Conservation (phyloP, 2,797 vertebrate species). For the Pangasius krempfi region DNA sequence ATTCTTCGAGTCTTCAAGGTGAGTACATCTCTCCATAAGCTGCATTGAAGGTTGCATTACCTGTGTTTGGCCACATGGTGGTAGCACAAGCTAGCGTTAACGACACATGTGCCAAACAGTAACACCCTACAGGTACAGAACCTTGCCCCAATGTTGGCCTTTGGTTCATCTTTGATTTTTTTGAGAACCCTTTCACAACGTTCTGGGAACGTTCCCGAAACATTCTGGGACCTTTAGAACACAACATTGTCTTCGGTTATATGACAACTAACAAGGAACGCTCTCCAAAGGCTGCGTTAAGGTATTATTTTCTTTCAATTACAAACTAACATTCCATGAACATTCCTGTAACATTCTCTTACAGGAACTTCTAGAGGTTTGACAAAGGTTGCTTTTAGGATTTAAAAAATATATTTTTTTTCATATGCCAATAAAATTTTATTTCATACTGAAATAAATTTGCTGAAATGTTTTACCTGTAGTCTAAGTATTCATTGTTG, state of each 20-base stretch:
- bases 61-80: conserved; percentile 17
- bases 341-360: neutral
- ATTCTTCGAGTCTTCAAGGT: neutral
- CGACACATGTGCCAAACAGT: neutral
- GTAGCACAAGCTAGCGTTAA: conserved; percentile 25
- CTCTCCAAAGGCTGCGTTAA: neutral
- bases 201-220: neutral
- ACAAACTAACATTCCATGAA: neutral
- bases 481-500: neutral
- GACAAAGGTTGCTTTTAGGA: neutral
- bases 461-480: neutral
- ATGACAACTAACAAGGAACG: neutral
- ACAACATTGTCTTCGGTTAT: neutral
- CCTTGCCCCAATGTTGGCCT: neutral
- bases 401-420: neutral
- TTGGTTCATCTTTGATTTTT: neutral
- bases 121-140: neutral
- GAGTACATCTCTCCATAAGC: neutral
- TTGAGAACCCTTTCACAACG: neutral
- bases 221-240: neutral
- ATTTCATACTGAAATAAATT: neutral
- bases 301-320: neutral
- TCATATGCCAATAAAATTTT: neutral
- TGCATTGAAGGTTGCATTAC: neutral
- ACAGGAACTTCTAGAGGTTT: neutral